Base-by-base conservation (phyloP, 2,797 vertebrate genomes). In the Pseudochaenichthys georgianus region DNA sequence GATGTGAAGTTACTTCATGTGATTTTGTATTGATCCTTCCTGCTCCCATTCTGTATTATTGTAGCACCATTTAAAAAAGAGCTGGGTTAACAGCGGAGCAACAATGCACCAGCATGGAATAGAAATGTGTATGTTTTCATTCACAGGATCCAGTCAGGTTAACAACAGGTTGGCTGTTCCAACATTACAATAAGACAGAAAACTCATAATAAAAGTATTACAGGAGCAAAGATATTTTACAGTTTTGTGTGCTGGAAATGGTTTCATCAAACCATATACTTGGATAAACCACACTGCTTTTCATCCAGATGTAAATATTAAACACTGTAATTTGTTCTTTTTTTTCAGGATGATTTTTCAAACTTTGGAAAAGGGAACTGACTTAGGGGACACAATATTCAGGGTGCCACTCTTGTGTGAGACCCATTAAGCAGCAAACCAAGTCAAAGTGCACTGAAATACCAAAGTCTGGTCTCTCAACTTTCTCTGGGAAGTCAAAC, bases 381-480 rank as follows among this genome's bases (percentile, higher is more conserved):
- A 47, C 59, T 41, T 38, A 15, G 5, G 65, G 31, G 58, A 63
- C 13, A 46, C 16, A 43, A 63, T 31, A 54, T 47, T 43, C 3
- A 54, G 42, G 41, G 23, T 70, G 6, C 52, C 42, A 70, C 34
- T 13, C 12, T 42, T 53, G 23, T 47, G 50, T 10, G n/a, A 1
- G 9, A 48, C 55, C 65, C 71, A 78, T 54, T 55, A 51, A 77
- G 50, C 41, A 38, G 58, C 50, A 57, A 75, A 66, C 62, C 60
- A 43, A 74, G 67, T 70, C 23, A 50, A 0, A 28, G 41, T 63
- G 41, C 50, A 66, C 13, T 17, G 68, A 64, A 50, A 58, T 19
- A 52, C 46, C 31, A 19, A 13, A 13, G 19, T 58, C 52, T 73
- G 17, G 23, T 67, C 46, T 59, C 41, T 12, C 15, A n/a, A 48